These are phyloP conservation scores for Eucidaris tribuloides DNA, from an alignment of 35 echinoderm and acorn worm species.

Conservation along the genomic window DNA sequence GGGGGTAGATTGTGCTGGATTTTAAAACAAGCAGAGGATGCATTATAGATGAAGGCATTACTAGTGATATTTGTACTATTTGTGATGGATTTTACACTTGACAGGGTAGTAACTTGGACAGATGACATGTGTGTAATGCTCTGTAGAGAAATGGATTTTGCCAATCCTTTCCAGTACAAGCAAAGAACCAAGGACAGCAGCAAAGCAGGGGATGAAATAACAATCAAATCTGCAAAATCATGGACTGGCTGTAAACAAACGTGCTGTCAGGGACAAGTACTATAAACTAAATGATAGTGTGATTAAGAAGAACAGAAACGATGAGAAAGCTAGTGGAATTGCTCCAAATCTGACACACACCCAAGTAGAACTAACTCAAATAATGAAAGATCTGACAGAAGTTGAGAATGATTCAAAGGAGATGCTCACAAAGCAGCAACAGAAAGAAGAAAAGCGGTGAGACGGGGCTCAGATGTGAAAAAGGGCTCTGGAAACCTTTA, in stretches of 20 bases:
- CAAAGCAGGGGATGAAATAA: conserved; percentile 10
- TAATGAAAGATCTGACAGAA: conserved; percentile 7
- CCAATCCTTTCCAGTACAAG: neutral
- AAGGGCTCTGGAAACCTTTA: neutral
- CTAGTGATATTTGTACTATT: no score
- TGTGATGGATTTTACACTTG: no score
- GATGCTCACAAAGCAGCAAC: neutral
- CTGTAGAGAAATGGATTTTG: neutral
- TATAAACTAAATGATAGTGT: conserved; percentile 14
- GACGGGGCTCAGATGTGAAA: neutral
- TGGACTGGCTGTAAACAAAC: neutral
- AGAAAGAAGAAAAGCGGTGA: conserved; percentile 5
- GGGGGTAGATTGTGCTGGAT: no score
- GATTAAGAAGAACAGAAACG: conserved; percentile 3
- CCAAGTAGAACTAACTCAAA: conserved; percentile 10
- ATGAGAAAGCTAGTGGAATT: conserved; percentile 10
- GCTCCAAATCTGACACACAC: neutral
- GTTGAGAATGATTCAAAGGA: conserved; percentile 7
- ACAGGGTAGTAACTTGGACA: neutral
- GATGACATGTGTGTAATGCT: neutral
- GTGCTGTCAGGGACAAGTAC: conserved; percentile 12
- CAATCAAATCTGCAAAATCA: conserved; percentile 22
- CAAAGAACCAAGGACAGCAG: conserved; percentile 22
- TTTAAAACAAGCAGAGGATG: no score
- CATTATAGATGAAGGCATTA: no score